Evolutionary conservation across 2,113 vertebrate species (phyloP).

Genomic region (Oreochromis aureus): DNA sequence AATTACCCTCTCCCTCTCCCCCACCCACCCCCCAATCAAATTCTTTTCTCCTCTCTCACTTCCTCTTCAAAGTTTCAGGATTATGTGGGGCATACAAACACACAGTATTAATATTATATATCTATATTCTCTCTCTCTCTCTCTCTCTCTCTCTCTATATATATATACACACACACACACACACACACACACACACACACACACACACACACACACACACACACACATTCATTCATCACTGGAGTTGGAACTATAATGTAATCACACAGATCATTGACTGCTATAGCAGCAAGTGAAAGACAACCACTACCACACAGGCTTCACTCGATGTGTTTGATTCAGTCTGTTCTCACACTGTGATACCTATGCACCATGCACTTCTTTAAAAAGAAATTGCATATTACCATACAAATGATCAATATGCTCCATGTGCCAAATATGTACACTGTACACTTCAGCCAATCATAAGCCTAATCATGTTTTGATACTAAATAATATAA

Average conservation of each 20-base stretch:
- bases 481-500: background rate
- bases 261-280: background rate
- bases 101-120: background rate
- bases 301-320: background rate
- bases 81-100: conserved; percentile 8
- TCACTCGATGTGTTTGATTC: background rate
- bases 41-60: conserved; percentile 31
- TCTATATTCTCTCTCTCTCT: too few relatives aligned
- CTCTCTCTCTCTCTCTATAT: too few relatives aligned
- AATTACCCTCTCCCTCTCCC: background rate
- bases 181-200: too few relatives aligned
- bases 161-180: too few relatives aligned
- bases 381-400: background rate
- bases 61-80: conserved; percentile 35
- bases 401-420: background rate
- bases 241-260: background rate
- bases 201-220: fast-evolving
- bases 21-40: background rate
- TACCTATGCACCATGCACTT: background rate
- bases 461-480: background rate
- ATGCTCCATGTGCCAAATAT: background rate
- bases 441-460: background rate
- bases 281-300: background rate
- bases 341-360: background rate
- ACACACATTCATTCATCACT: background rate